Conservation (phyloP, 2,888 invertebrate species). For the Agapetus fuscipes region DNA sequence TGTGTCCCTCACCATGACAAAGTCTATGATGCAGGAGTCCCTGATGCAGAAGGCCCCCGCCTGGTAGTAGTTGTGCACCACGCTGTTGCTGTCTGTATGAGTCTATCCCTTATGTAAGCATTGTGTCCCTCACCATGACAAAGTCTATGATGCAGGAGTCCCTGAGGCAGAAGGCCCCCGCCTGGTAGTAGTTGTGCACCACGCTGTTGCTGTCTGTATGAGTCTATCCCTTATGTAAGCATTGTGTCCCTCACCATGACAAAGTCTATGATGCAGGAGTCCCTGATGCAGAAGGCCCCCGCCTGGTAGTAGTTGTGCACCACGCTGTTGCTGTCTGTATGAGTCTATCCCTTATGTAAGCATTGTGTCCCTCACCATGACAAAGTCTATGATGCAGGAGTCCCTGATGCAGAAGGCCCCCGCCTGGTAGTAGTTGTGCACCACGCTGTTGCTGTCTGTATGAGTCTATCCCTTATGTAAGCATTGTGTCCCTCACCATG, state of each 20-base stretch:
- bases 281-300: constrained; percentile 49
- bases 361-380: constrained; percentile 56
- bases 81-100: constrained; percentile 72
- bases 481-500: constrained; percentile 52
- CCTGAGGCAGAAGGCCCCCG: constrained; percentile 49
- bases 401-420: constrained; percentile 50
- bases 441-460: constrained; percentile 70
- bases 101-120: no score
- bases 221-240: no score
- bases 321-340: constrained; percentile 71
- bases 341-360: no score
- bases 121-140: constrained; percentile 54
- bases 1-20: constrained; percentile 57
- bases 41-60: constrained; percentile 51
- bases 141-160: constrained; percentile 62
- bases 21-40: constrained; percentile 58
- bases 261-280: constrained; percentile 61
- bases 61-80: constrained; percentile 83
- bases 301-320: constrained; percentile 83
- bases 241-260: constrained; percentile 55
- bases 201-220: constrained; percentile 74
- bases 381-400: constrained; percentile 60
- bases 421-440: constrained; percentile 81
- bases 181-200: constrained; percentile 81
- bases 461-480: no score